Evolutionary conservation across 2,113 vertebrate species (phyloP).

Genomic region (Nothoprocta pentlandii): DNA sequence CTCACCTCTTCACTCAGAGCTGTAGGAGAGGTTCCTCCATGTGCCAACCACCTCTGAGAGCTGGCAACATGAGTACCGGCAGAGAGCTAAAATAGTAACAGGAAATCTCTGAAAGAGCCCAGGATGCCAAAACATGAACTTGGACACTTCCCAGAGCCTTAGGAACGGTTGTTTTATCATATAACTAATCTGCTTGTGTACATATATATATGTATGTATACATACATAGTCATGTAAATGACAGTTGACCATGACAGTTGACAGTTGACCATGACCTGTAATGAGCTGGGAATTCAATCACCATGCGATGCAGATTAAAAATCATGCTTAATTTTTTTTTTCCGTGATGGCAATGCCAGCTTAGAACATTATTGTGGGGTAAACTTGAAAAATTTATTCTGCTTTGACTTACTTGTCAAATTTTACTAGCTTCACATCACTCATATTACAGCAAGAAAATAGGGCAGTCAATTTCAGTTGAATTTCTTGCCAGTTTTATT

Average conservation of each 20-base stretch:
- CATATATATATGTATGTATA: too few relatives aligned
- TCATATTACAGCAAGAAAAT: background rate
- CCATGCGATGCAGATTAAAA: background rate
- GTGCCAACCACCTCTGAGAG: background rate
- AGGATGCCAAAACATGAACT: background rate
- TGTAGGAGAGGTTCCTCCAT: background rate
- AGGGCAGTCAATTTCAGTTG: background rate
- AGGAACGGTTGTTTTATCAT: background rate
- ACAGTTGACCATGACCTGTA: background rate
- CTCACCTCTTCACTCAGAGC: background rate
- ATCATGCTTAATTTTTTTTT: background rate
- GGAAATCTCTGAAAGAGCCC: background rate
- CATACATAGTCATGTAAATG: background rate
- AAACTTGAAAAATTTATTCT: background rate
- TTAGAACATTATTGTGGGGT: background rate
- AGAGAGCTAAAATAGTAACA: background rate
- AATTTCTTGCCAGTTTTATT: background rate
- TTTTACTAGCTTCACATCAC: background rate
- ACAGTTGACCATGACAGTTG: too few relatives aligned
- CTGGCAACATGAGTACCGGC: fast-evolving
- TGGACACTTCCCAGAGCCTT: background rate
- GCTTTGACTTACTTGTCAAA: background rate
- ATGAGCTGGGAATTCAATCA: background rate
- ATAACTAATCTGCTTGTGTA: background rate
- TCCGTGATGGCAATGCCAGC: background rate